Base-by-base conservation (phyloP, 1,140 invertebrate genomes). In the Drosophila lowei region DNA sequence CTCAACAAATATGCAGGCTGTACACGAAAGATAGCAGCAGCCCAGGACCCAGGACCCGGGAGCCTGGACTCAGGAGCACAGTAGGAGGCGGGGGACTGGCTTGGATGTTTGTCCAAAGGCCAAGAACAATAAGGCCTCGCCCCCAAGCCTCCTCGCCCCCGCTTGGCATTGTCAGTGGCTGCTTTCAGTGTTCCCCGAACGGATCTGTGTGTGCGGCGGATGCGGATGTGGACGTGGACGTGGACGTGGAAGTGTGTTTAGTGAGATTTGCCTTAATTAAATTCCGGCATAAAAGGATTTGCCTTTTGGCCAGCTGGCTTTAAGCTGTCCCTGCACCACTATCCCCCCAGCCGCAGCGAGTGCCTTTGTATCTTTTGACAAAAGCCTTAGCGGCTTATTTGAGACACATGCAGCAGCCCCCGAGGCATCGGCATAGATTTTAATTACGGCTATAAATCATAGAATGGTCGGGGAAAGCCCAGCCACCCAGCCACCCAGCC, bases 391-490 rank as follows among this genome's bases (percentile, higher is more conserved):
- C 80, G 80, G 77, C 67, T 85, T 85, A 85, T 68, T 68, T 48
- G 23, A 63, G 61, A 15, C 43, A 47, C 34, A 38, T 38, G 34
- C 34, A 38, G 11, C 11, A 38, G 2, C 55, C 64, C 55, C 48
- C 16, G 55, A 56, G 54, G 28, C 55, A 53, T 38, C 34, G 28
- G 46, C 62, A 72, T 72, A 77, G 80, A 86, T 86, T 85, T 85
- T 85, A 85, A 85, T 85, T 85, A 74, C 80, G 78, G 77, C 80
- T 80, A 85, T 85, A 85, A 85, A 85, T 85, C 80, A 85, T 77
- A 77, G 72, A 23, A 21, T 41, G 58, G 21, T 25, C 42, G 55
- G 43, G 21, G 47, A 50, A 42, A 68, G 16, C 11, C 21, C 48
- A 9, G 28, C 23, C 23, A 4, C 16, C n/a, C n/a, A 3, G 18